Percentiles rank a stretch among this genome's conserved stretches.
phyloP scores from a whole-genome alignment of 2,888 invertebrate species.

The Pinctada fucata region DNA sequence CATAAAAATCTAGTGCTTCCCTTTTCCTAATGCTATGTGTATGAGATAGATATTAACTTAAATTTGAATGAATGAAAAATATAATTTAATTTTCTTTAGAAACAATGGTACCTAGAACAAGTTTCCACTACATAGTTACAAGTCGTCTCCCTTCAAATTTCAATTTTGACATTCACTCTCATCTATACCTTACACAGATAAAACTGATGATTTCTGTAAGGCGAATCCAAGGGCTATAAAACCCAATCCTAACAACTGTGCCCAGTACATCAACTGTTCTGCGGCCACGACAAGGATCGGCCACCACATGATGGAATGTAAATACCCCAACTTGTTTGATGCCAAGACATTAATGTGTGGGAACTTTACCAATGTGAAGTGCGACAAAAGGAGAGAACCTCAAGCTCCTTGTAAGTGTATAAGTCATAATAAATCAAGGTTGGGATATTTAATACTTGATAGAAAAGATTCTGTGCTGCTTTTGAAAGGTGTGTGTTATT shows the following conservation, averaged over 20 bases:
- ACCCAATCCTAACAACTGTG: conserved; percentile 27
- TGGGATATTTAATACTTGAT: too few species aligned
- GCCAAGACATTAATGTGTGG: conserved; percentile 47
- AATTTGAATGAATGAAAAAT: too few species aligned
- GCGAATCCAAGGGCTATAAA: conserved; percentile 47
- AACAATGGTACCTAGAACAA: too few species aligned
- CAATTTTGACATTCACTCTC: neutral
- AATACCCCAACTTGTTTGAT: conserved; percentile 36
- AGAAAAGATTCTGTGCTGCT: too few species aligned
- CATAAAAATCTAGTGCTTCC: too few species aligned
- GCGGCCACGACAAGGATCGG: conserved; percentile 4
- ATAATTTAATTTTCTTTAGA: too few species aligned
- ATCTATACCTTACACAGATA: conserved; percentile 31
- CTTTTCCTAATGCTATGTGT: too few species aligned
- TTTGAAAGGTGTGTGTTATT: too few species aligned
- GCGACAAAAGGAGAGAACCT: conserved; percentile 50
- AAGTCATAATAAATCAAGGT: too few species aligned
- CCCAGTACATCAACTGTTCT: conserved; percentile 35
- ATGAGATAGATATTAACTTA: too few species aligned
- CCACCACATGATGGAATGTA: conserved; percentile 30
- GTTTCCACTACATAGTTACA: too few species aligned
- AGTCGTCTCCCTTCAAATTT: too few species aligned
- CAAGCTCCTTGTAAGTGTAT: conserved; percentile 52
- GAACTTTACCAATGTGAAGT: conserved; percentile 43
- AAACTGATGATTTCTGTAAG: conserved; percentile 51